Percentiles rank a stretch among this genome's conserved stretches.
Evolutionary conservation across 1,140 invertebrate genomes (phyloP).

Genomic region (Dufourea novaeangliae): DNA sequence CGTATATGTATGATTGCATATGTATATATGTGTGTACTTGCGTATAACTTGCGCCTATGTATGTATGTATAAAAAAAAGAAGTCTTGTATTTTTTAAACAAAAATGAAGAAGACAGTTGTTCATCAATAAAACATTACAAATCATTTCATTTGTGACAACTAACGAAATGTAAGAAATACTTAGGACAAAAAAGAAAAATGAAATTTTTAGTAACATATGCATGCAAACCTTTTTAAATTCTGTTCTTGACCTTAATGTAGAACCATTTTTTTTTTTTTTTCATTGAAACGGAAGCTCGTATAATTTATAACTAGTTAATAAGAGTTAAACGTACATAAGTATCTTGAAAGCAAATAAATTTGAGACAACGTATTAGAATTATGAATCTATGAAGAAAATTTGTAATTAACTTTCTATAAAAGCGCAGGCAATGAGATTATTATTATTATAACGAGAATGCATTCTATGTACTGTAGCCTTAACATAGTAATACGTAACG

Average conservation of each 20-base stretch:
- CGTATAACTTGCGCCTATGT: constrained; percentile 62
- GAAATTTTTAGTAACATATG: constrained; percentile 39
- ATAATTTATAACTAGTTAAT: constrained; percentile 46
- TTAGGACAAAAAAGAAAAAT: constrained; percentile 36
- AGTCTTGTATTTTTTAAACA: constrained; percentile 60
- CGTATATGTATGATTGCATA: constrained; percentile 58
- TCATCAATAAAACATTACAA: constrained; percentile 45
- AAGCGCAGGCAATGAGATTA: constrained; percentile 50
- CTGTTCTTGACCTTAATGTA: constrained; percentile 45
- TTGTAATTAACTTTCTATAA: constrained; percentile 54
- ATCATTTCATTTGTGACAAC: constrained; percentile 42
- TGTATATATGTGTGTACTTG: constrained; percentile 56
- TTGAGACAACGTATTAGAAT: constrained; percentile 23
- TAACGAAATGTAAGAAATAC: constrained; percentile 43
- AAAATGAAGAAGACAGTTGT: constrained; percentile 44
- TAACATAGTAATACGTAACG: constrained; percentile 47
- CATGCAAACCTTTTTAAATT: constrained; percentile 37
- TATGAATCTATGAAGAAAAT: constrained; percentile 43
- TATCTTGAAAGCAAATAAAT: constrained; percentile 31
- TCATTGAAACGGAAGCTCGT: constrained; percentile 14
- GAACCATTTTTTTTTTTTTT: constrained; percentile 28
- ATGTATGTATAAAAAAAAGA: constrained; percentile 63
- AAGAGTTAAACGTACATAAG: constrained; percentile 25
- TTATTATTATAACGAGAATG: constrained; percentile 38
- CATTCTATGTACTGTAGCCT: constrained; percentile 47